Base-by-base conservation (phyloP, 2,888 invertebrate genomes). In the Drosophila peninsularis region DNA sequence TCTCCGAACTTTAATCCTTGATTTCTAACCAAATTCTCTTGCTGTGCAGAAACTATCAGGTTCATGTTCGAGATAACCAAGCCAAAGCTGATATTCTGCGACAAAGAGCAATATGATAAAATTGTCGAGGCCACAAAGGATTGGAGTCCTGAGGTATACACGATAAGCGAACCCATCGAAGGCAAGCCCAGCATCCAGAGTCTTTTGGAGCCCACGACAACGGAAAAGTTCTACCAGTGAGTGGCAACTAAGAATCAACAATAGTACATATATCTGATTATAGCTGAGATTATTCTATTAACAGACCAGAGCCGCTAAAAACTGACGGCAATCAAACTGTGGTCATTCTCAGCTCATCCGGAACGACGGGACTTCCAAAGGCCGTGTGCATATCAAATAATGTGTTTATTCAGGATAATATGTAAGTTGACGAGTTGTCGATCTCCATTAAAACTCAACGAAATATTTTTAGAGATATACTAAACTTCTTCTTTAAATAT, bases 321-420 rank as follows among this genome's bases (percentile, higher is more conserved):
- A 61, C 49, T 11, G 82, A 82, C 14, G 71, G 68, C 1, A 78
- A 80, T 50, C 82, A 87, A 57, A 77, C 80, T 10, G 78, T 79
- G 6, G 78, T 70, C 7, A 88, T 90, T 37, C 27, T 90, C 0
- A 80, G 84, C 47, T 89, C 90, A 2, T 88, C 90, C 11, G 90
- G 90, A 14, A 88, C 89, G 1, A 88, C 86, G 0, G 90, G 90
- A 5, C 11, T 80, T 21, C 83, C 89, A 24, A 90, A 90, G 56
- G 84, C 83, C 0, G 84, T 83, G 0, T 83, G 80, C 58, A 69
- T 80, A n/a, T 83, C 80, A 1, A 83, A 80, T 24, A 55, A 32
- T 34, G 61, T 70, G 4, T 39, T 80, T 1, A 45, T 81, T 9
- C 69, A 71, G 54, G 75, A 83, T 4, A 78, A 39, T 27, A 50